These are phyloP conservation scores for Diadromus collaris DNA, from an alignment of 2,888 invertebrate genomes.

Conservation along the genomic window DNA sequence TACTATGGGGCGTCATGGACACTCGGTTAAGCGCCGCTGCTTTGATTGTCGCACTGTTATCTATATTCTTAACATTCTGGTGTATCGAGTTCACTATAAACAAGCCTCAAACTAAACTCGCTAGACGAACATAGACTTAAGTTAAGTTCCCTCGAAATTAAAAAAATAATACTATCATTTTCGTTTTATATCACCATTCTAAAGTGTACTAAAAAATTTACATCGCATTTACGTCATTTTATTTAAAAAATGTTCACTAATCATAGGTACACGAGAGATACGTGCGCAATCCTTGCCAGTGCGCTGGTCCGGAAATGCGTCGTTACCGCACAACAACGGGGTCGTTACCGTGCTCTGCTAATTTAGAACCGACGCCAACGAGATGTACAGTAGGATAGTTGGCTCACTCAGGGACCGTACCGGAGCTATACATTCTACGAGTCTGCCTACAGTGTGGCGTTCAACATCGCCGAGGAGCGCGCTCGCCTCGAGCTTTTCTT, in stretches of 20 bases:
- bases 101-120: background rate
- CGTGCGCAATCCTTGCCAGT: conserved; percentile 35
- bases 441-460: conserved; percentile 15
- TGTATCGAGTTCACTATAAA: background rate
- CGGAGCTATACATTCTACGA: background rate
- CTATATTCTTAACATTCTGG: background rate
- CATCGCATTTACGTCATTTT: background rate
- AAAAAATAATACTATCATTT: background rate
- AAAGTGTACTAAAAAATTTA: background rate
- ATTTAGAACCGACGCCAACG: conserved; percentile 51
- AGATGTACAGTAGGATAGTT: conserved; percentile 35
- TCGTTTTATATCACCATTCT: background rate
- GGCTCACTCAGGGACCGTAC: conserved; percentile 36
- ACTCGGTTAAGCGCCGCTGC: no score
- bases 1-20: no score
- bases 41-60: background rate
- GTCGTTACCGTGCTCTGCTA: conserved; percentile 58
- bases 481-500: conserved; percentile 44
- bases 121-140: background rate
- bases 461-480: conserved; percentile 25
- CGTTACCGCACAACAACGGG: conserved; percentile 57
- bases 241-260: conserved; percentile 10
- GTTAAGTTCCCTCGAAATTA: background rate
- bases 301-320: conserved; percentile 53
- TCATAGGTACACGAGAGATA: conserved; percentile 5